Base-by-base conservation (phyloP, 2,797 vertebrate genomes). In the Delichon dasypus region DNA sequence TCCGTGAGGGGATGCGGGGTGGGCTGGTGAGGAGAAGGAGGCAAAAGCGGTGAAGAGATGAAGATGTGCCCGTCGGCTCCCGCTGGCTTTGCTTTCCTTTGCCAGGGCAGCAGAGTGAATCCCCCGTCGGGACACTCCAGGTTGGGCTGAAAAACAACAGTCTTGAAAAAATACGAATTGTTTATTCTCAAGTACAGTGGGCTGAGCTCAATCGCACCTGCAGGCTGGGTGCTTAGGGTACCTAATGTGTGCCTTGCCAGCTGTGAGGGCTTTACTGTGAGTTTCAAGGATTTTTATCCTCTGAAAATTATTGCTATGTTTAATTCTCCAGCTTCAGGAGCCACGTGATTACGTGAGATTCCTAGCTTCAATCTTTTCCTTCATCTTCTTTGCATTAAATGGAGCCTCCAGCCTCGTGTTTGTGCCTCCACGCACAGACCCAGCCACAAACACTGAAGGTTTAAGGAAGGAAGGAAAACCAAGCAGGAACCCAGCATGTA, bases 1-100 rank as follows among this genome's bases (percentile, higher is more conserved):
- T 14, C 50, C 17, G 1, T 2, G 32, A 29, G 62, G 21, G 5
- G 6, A 30, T 2, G 48, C 1, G 7, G 66, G 57, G 15, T 4
- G 73, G 54, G 48, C 29, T 40, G 71, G 42, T 22, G 87, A 27
- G 2, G 8, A 48, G 18, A 5, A 44, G 23, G 54, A 40, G 50
- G 84, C 23, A 58, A 29, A 44, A 1, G 40, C 0, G 2, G 8
- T 1, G 16, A 40, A 11, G 14, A 70, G 55, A 25, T 3, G n/a
- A 50, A 38, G 27, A 50, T 2, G 32, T 7, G 11, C n/a, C 45
- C 1, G 0, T 38, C 26, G 7, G 48, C n/a, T 57, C 71, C 4
- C 32, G 0, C 5, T 1, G 17, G 16, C 29, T 65, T 34, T 23
- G 62, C 19, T 74, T 13, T 6, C 55, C 42, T 50, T 48, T 90